phyloP scores from a whole-genome alignment of 1,140 invertebrate species.

The Zaprionus inermis region DNA sequence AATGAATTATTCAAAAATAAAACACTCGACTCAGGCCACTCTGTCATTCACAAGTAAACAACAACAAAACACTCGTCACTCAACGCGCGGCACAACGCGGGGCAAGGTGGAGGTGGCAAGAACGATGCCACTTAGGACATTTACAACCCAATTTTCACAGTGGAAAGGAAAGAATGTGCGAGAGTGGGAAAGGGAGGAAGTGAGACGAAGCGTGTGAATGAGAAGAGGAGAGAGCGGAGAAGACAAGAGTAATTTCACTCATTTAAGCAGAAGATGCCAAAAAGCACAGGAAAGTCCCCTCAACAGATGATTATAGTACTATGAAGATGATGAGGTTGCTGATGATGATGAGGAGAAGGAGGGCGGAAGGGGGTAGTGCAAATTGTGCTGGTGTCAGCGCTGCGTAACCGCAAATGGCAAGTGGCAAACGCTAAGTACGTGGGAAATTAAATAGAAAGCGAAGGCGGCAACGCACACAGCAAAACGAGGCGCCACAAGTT shows the following conservation, averaged over 20 bases:
- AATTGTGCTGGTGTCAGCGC: constrained; percentile 39
- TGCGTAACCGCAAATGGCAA: constrained; percentile 53
- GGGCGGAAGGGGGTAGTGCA: background rate
- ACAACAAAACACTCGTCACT: constrained; percentile 65
- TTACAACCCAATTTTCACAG: constrained; percentile 64
- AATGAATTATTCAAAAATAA: constrained; percentile 69
- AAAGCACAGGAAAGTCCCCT: background rate
- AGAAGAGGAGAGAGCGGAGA: too few relatives aligned
- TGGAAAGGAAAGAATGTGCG: constrained; percentile 1
- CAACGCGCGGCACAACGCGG: too few relatives aligned
- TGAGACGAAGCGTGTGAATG: background rate
- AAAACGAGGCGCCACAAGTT: constrained; percentile 63
- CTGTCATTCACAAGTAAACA: constrained; percentile 52
- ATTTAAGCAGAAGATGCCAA: constrained; percentile 41
- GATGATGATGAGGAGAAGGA: background rate
- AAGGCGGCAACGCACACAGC: constrained; percentile 28
- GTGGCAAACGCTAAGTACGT: constrained; percentile 51
- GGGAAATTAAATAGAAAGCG: constrained; percentile 80
- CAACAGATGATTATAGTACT: constrained; percentile 2
- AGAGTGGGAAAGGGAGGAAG: background rate
- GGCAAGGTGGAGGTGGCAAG: background rate
- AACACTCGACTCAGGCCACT: constrained; percentile 50
- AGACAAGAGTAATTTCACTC: constrained; percentile 62
- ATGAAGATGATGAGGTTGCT: constrained; percentile 43
- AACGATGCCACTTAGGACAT: constrained; percentile 60